Conservation (phyloP, 1,140 invertebrate genomes). For the Calosoma granatense region DNA sequence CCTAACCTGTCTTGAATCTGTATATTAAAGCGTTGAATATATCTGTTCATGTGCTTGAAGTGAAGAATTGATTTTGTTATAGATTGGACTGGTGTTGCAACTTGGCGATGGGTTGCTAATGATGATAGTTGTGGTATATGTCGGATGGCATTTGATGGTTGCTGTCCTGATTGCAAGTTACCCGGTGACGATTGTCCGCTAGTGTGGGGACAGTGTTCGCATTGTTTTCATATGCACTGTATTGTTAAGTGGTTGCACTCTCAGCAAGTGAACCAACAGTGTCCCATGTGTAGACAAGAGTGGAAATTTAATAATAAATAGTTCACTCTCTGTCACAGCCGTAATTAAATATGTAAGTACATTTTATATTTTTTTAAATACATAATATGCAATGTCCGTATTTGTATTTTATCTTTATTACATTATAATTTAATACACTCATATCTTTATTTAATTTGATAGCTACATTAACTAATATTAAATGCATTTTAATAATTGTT, state of each 20-base stretch:
- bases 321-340: constrained; percentile 12
- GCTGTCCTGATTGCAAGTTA: constrained; percentile 96
- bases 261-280: constrained; percentile 89
- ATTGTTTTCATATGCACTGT: constrained; percentile 99
- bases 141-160: constrained; percentile 96
- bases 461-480: too few species aligned
- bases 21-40: not conserved
- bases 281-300: constrained; percentile 98
- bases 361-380: not conserved
- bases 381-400: not conserved
- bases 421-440: too few species aligned
- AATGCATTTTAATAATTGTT: too few species aligned
- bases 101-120: constrained; percentile 97
- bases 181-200: constrained; percentile 97
- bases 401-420: not conserved
- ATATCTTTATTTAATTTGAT: too few species aligned
- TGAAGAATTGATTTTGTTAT: constrained; percentile 10
- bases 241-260: constrained; percentile 99
- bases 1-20: not conserved
- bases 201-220: constrained; percentile 97
- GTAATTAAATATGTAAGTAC: not conserved
- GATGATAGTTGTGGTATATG: constrained; percentile 99
- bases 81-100: constrained; percentile 92
- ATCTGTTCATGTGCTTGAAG: too few species aligned
- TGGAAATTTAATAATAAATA: constrained; percentile 91